Percentiles rank a stretch among this genome's conserved stretches.
These are phyloP conservation scores for Drosophila pseudotalamancana DNA, from an alignment of 2,888 invertebrate genomes.

Conservation along the genomic window DNA sequence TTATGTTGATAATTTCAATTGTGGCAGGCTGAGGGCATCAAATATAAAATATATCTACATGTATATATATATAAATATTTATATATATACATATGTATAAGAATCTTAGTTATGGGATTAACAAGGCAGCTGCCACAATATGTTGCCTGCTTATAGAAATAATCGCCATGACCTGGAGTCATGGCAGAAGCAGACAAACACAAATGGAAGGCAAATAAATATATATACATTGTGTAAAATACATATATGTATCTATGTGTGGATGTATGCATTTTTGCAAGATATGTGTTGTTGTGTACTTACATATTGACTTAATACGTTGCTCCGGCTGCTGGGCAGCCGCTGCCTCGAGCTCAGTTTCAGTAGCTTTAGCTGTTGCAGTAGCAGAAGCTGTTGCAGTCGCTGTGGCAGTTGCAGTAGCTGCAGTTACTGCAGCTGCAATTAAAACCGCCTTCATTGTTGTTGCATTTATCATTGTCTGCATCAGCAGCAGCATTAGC, in stretches of 20 bases:
- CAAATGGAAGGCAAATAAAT: slow-evolving; percentile 30
- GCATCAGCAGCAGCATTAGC: slow-evolving; percentile 22
- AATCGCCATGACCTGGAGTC: slow-evolving; percentile 21
- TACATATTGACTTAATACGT: slow-evolving; percentile 64
- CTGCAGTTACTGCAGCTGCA: slow-evolving; percentile 26
- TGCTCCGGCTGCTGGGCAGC: slow-evolving; percentile 32
- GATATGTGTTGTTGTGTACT: slow-evolving; percentile 39
- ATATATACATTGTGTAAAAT: slow-evolving; percentile 1
- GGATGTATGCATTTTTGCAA: neutral
- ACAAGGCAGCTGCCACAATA: slow-evolving; percentile 36
- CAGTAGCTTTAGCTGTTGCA: slow-evolving; percentile 18
- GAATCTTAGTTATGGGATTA: slow-evolving; percentile 40
- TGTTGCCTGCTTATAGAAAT: slow-evolving; percentile 33
- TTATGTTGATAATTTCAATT: slow-evolving; percentile 45
- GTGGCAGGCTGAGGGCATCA: slow-evolving; percentile 23
- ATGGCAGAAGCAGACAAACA: slow-evolving; percentile 9
- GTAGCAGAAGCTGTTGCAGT: slow-evolving; percentile 16
- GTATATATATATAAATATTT: neutral
- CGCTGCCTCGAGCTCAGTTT: slow-evolving; percentile 32
- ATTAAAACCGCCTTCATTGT: slow-evolving; percentile 52
- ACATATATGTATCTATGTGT: neutral
- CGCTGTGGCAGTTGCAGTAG: slow-evolving; percentile 14
- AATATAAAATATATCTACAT: too few relatives aligned
- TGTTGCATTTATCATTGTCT: slow-evolving; percentile 54
- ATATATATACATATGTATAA: neutral